Conservation (phyloP, 1,140 invertebrate genomes). For the Drosophila gunungcola region DNA sequence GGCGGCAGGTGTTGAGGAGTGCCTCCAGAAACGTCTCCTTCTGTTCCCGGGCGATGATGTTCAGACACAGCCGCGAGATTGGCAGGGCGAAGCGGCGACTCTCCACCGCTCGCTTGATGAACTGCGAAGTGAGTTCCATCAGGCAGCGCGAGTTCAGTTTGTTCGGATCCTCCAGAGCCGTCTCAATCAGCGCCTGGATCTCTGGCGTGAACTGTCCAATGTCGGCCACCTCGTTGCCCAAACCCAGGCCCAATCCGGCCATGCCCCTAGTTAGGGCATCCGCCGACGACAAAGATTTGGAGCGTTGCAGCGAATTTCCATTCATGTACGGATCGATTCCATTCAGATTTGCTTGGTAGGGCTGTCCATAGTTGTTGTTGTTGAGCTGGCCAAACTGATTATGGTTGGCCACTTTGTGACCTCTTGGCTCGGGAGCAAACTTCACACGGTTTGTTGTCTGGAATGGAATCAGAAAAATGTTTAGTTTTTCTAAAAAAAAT, state of each 20-base stretch:
- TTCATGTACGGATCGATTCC: conserved; percentile 82
- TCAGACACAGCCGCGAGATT: conserved; percentile 92
- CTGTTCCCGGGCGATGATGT: conserved; percentile 93
- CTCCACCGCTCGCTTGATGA: conserved; percentile 91
- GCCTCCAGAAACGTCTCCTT: conserved; percentile 95
- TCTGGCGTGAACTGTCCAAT: conserved; percentile 90
- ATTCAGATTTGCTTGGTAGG: conserved; percentile 71
- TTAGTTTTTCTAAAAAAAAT: not conserved
- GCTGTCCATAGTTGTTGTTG: conserved; percentile 60
- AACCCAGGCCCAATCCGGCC: conserved; percentile 86
- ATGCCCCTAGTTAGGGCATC: conserved; percentile 88
- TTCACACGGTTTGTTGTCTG: conserved; percentile 77
- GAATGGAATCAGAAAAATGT: conserved; percentile 1
- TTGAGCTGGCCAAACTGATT: conserved; percentile 49
- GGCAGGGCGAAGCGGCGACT: conserved; percentile 91
- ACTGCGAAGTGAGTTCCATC: conserved; percentile 93
- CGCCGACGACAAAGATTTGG: conserved; percentile 91
- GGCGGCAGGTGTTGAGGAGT: conserved; percentile 93
- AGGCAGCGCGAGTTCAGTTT: conserved; percentile 90
- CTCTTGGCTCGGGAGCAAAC: conserved; percentile 76
- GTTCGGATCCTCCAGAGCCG: conserved; percentile 92
- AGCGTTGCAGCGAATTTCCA: conserved; percentile 87
- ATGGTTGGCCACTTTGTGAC: conserved; percentile 42
- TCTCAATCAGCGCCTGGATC: conserved; percentile 89
- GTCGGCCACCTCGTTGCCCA: conserved; percentile 88